Evolutionary conservation across 2,113 vertebrate species (phyloP).

Genomic region (Cephalophus harveyi): DNA sequence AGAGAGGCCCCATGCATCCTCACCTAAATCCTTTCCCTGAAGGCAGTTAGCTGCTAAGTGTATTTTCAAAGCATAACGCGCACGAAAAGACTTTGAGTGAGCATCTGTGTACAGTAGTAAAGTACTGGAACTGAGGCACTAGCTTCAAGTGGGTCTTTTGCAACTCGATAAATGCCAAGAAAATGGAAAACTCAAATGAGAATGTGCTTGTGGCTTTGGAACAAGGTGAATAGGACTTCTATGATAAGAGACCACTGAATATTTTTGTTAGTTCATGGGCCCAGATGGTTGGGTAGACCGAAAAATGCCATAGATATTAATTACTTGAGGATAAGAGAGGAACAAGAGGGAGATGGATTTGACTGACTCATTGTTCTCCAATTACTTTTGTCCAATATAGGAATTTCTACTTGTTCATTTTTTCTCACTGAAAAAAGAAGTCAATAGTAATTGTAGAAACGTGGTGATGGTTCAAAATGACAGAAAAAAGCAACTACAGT

Average conservation of each 20-base stretch:
- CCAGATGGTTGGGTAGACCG: constrained; percentile 49
- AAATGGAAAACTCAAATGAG: not conserved
- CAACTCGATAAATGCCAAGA: not conserved
- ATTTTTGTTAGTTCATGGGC: constrained; percentile 20
- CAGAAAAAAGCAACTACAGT: constrained; percentile 61
- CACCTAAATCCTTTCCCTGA: not conserved
- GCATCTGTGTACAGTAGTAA: not conserved
- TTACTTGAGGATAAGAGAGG: constrained; percentile 59
- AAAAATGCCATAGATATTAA: constrained; percentile 56
- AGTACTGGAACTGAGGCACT: not conserved
- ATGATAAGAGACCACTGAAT: constrained; percentile 9
- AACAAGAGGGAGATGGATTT: constrained; percentile 54
- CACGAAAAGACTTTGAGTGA: not conserved
- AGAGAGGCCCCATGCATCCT: not conserved
- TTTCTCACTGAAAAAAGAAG: constrained; percentile 56
- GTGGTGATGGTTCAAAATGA: constrained; percentile 59
- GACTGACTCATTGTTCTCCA: constrained; percentile 58
- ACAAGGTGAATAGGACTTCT: constrained; percentile 8
- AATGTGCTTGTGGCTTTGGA: constrained; percentile 23
- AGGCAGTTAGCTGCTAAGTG: not conserved
- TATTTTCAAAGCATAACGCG: not conserved
- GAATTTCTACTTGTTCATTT: constrained; percentile 67
- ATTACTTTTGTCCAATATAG: constrained; percentile 57
- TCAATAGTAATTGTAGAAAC: constrained; percentile 59
- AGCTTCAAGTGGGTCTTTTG: not conserved